Conservation (phyloP, 2,888 invertebrate genomes). For the Eilema sororculum region DNA sequence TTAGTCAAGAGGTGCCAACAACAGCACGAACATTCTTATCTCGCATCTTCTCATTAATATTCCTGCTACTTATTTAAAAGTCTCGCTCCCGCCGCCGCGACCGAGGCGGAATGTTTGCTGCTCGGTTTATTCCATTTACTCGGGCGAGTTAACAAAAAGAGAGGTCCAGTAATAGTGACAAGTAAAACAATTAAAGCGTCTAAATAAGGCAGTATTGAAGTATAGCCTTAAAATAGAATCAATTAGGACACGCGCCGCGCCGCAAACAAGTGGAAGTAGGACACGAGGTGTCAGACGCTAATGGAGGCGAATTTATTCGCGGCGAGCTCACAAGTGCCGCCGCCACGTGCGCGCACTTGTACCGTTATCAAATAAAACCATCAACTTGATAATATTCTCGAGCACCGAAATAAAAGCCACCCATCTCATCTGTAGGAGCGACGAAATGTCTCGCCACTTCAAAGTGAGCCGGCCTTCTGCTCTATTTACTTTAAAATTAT, state of each 20-base stretch:
- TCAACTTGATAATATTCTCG: slow-evolving; percentile 15
- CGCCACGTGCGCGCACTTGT: neutral
- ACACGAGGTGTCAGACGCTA: slow-evolving; percentile 14
- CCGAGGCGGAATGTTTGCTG: neutral
- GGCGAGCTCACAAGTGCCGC: neutral
- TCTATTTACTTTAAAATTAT: slow-evolving; percentile 39
- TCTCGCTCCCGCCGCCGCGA: neutral
- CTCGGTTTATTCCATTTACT: neutral
- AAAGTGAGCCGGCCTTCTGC: slow-evolving; percentile 24
- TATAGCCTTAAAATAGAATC: slow-evolving; percentile 39
- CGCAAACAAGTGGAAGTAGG: neutral
- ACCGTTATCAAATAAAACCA: neutral
- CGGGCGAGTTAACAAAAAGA: neutral
- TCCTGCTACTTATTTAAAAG: neutral
- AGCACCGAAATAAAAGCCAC: slow-evolving; percentile 8
- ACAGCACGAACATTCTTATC: neutral
- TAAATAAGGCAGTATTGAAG: slow-evolving; percentile 21
- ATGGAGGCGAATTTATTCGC: slow-evolving; percentile 10
- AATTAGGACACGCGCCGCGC: slow-evolving; percentile 26
- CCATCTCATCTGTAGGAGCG: slow-evolving; percentile 15
- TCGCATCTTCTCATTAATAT: neutral
- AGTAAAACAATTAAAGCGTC: neutral
- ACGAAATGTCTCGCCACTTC: slow-evolving; percentile 16
- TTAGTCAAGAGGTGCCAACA: neutral
- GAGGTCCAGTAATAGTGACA: neutral